phyloP scores from a whole-genome alignment of 1,140 invertebrate species.

The Temnothorax nylanderi region DNA sequence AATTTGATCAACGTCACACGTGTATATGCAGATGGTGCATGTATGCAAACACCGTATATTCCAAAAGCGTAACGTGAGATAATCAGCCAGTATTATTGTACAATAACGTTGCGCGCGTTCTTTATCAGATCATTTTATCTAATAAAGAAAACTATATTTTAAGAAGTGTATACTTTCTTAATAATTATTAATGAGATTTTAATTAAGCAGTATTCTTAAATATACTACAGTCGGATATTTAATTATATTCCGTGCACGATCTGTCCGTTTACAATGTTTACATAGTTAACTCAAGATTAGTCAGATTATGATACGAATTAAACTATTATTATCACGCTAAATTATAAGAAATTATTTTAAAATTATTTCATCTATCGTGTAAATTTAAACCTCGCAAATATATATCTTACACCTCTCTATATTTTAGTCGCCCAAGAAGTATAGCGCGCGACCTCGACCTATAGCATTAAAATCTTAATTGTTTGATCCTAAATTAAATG shows the following conservation, averaged over 20 bases:
- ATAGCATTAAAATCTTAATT: conserved; percentile 50
- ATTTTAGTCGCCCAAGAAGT: conserved; percentile 8
- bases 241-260: neutral
- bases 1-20: conserved; percentile 66
- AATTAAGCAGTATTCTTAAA: neutral
- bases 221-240: neutral
- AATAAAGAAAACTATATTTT: neutral
- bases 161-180: neutral
- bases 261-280: neutral
- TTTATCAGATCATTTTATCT: neutral
- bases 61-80: conserved; percentile 17
- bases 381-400: neutral
- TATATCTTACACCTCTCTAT: neutral
- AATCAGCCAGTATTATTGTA: conserved; percentile 11
- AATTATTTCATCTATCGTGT: neutral
- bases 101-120: neutral
- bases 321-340: neutral
- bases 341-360: neutral
- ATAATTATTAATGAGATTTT: conserved; percentile 18
- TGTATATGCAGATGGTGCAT: neutral
- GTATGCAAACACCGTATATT: conserved; percentile 19
- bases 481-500: conserved; percentile 61
- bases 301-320: neutral
- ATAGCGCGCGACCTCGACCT: neutral
- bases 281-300: neutral